Percentiles rank a stretch among this genome's conserved stretches.
These are phyloP conservation scores for Darevskia nairensis DNA, from an alignment of 2,797 vertebrate species.

Conservation along the genomic window DNA sequence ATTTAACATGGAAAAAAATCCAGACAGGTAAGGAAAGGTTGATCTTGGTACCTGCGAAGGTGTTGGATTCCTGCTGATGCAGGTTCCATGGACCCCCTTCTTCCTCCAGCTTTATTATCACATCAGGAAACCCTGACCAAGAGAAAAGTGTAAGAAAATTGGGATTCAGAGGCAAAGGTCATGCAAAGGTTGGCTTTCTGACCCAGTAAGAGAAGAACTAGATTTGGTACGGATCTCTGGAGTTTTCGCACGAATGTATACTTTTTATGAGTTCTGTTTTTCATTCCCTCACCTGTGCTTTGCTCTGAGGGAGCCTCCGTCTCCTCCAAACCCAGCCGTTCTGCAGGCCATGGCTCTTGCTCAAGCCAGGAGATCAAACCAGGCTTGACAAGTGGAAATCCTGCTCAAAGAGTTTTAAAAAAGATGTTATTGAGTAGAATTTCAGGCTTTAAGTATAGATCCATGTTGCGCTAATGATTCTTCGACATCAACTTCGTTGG, in stretches of 20 bases:
- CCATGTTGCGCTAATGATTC: no score
- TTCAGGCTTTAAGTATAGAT: not conserved
- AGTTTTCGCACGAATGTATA: not conserved
- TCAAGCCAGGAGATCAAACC: constrained; percentile 14
- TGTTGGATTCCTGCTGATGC: not conserved
- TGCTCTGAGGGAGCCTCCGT: not conserved
- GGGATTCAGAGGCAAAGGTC: not conserved
- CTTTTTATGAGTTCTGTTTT: not conserved
- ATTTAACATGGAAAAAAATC: not conserved
- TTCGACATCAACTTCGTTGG: no score
- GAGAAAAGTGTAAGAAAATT: not conserved
- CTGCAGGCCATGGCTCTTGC: not conserved
- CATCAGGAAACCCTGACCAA: not conserved
- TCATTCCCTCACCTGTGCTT: not conserved
- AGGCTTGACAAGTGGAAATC: not conserved
- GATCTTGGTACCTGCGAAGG: not conserved
- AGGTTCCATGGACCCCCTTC: not conserved
- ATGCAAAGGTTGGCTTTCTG: not conserved
- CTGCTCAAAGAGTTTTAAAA: not conserved
- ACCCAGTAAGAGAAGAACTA: not conserved
- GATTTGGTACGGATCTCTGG: not conserved
- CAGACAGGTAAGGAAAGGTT: not conserved
- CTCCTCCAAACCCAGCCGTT: not conserved
- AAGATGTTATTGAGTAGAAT: not conserved
- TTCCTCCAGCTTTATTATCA: not conserved